phyloP scores from a whole-genome alignment of 37 sponge, comb jelly and placozoan species.

The Spongilla lacustris region DNA sequence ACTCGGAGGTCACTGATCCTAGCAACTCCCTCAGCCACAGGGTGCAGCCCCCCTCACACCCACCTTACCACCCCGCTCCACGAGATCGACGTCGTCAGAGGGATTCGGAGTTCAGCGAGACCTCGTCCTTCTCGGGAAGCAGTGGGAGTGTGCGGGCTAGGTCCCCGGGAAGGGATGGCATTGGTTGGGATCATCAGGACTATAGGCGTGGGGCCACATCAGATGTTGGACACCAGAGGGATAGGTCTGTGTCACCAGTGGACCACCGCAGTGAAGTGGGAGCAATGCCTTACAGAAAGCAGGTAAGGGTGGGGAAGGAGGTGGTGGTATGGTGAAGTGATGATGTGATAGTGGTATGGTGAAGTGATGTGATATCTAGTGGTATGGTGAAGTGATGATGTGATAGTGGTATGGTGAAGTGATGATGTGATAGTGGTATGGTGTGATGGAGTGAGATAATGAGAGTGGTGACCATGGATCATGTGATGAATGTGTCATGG shows the following conservation, averaged over 20 bases:
- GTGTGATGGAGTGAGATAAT: too few species aligned
- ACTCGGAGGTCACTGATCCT: constrained; percentile 22
- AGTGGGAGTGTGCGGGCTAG: not conserved
- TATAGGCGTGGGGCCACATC: not conserved
- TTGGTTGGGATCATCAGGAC: not conserved
- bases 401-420: too few species aligned
- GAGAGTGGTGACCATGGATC: too few species aligned
- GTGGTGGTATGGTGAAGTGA: too few species aligned
- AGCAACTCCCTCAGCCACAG: constrained; percentile 4
- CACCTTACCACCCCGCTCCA: constrained; percentile 16
- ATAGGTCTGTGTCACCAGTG: not conserved
- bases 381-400: too few species aligned
- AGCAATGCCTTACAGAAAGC: not conserved
- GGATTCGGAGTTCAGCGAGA: constrained; percentile 61
- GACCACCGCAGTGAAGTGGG: not conserved
- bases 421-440: too few species aligned
- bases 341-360: too few species aligned
- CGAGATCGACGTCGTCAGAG: not conserved
- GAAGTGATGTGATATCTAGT: too few species aligned
- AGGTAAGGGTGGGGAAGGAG: not conserved
- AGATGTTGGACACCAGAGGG: not conserved
- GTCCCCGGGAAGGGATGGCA: not conserved
- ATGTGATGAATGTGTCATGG: too few species aligned
- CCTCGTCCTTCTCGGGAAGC: constrained; percentile 12
- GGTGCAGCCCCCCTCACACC: not conserved